Base-by-base conservation (phyloP, 2,888 invertebrate genomes). In the Chesias legatella region DNA sequence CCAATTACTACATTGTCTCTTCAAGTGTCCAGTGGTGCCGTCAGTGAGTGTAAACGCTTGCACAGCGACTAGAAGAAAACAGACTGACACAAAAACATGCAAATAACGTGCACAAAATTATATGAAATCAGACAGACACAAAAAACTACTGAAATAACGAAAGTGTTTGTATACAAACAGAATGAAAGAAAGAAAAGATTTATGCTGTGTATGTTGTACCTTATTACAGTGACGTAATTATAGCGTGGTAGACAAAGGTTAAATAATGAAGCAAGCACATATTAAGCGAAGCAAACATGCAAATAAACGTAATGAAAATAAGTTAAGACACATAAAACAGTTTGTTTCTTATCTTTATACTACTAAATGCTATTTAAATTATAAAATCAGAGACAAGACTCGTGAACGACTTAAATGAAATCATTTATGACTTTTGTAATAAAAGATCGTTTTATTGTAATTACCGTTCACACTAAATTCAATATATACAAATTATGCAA, bases 401-500 rank as follows among this genome's bases (percentile, higher is more conserved):
- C 75, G 36, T 61, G 52, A 51, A 61, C 59, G 58, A 48, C 51
- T 48, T 56, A 81, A 85, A 85, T 83, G 66, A 84, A 85, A 85
- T 74, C 64, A 71, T 76, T 60, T 52, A 50, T 68, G 47, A 49
- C 66, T 78, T 85, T 85, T 83, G 79, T 85, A 83, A 77, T 85
- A 86, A 86, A 88, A 81, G 70, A 60, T 77, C 73, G 67, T 78
- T 81, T 84, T 82, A 79, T 84, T 83, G 71, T 72, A 69, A 73
- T 66, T 69, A 74, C 67, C 75, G 71, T 84, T 84, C 83, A 85
- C 83, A 86, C 81, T 73, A 72, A 66, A 67, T 80, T 84, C 86
- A 78, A 83, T 88, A 88, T 88, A 88, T 88, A 88, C 86, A 88
- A 79, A 86, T 85, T 79, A 82, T 75, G 71, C 68, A 82, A 81